A percentile compares a stretch with the other conserved stretches of the same genome.
phyloP scores from a whole-genome alignment of 1,140 invertebrate species.

The Bombus impatiens region DNA sequence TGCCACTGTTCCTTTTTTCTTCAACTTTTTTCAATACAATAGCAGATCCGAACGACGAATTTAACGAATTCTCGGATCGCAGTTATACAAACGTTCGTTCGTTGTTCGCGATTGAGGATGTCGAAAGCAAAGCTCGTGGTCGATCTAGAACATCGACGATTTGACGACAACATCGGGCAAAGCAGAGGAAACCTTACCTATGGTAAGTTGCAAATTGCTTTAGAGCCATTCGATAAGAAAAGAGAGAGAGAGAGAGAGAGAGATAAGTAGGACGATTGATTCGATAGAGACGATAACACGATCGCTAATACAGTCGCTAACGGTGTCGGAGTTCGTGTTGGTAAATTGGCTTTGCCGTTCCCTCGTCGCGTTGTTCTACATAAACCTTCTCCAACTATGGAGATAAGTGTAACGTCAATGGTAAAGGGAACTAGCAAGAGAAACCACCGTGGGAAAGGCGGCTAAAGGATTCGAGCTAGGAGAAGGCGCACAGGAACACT shows the following conservation, averaged over 20 bases:
- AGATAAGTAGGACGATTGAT: background rate
- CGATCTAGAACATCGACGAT: background rate
- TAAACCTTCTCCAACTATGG: background rate
- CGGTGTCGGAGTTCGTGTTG: background rate
- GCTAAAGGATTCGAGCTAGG: background rate
- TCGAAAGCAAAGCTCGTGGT: too few relatives aligned
- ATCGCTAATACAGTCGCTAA: background rate
- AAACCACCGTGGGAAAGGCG: background rate
- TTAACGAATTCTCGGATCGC: too few relatives aligned
- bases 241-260: background rate
- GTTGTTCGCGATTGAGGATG: background rate
- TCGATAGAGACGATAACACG: background rate
- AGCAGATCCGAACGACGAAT: too few relatives aligned
- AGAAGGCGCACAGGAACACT: constrained; percentile 6
- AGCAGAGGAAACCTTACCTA: background rate
- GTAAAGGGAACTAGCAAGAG: background rate
- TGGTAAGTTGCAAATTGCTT: background rate
- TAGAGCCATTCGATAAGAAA: background rate
- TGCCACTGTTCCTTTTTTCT: background rate
- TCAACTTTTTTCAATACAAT: background rate
- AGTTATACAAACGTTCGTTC: too few relatives aligned
- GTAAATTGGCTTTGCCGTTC: background rate
- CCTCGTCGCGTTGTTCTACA: too few relatives aligned
- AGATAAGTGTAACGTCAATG: background rate
- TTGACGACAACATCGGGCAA: background rate